Evolutionary conservation across 2,888 invertebrate genomes (phyloP).

Genomic region (Campoletis raptor): DNA sequence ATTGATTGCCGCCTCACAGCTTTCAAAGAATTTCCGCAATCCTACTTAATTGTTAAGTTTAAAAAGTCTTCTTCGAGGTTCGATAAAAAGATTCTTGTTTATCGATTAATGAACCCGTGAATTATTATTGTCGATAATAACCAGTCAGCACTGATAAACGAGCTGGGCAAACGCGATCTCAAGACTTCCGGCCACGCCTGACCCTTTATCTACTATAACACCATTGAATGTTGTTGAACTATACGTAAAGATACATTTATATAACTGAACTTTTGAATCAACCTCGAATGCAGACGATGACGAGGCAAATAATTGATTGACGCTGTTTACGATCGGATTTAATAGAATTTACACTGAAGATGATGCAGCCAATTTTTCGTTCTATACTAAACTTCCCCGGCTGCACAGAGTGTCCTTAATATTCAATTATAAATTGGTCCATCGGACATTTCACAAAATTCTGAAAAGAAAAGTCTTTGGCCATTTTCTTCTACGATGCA

Average conservation of each 20-base stretch:
- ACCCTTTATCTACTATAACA: background rate
- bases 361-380: slow-evolving; percentile 31
- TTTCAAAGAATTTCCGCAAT: background rate
- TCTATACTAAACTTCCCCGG: background rate
- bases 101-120: slow-evolving; percentile 33
- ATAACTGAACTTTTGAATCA: slow-evolving; percentile 18
- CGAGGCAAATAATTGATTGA: slow-evolving; percentile 46
- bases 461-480: background rate
- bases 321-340: slow-evolving; percentile 14
- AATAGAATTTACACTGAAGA: slow-evolving; percentile 28
- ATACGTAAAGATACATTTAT: background rate
- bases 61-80: background rate
- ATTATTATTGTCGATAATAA: slow-evolving; percentile 57
- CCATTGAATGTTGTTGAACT: background rate
- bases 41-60: background rate
- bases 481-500: background rate
- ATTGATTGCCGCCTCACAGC: too few species aligned
- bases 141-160: slow-evolving; percentile 31
- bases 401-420: background rate
- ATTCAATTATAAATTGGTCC: background rate
- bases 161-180: slow-evolving; percentile 32
- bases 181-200: slow-evolving; percentile 62
- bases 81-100: slow-evolving; percentile 26
- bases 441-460: background rate
- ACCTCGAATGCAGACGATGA: slow-evolving; percentile 45